Conservation (phyloP, 2,888 invertebrate species). For the Branchinecta sandiegonensis region DNA sequence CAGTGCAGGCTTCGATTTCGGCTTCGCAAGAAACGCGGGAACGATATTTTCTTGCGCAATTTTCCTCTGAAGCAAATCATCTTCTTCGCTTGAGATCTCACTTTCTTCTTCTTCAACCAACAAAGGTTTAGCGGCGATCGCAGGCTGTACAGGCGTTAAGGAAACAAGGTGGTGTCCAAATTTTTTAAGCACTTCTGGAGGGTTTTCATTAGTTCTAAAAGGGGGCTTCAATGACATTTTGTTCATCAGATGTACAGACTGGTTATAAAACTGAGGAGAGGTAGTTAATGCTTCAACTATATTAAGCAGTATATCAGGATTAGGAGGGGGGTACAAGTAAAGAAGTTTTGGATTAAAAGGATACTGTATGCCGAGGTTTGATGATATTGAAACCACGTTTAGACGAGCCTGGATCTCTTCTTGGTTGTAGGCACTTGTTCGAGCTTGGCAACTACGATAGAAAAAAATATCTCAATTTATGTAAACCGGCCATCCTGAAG, state of each 20-base stretch:
- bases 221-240: conserved; percentile 79
- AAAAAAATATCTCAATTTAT: too few relatives aligned
- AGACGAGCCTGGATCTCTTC: conserved; percentile 2
- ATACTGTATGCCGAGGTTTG: conserved; percentile 14
- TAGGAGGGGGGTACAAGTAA: conserved; percentile 67
- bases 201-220: conserved; percentile 40
- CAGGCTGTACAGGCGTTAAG: conserved; percentile 32
- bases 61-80: conserved; percentile 16
- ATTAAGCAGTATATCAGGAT: conserved; percentile 53
- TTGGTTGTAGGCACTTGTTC: not conserved
- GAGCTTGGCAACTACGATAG: too few relatives aligned
- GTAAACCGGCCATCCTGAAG: not conserved
- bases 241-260: conserved; percentile 79
- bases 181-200: conserved; percentile 29
- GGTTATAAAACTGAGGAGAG: conserved; percentile 65
- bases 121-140: not conserved
- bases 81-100: conserved; percentile 20
- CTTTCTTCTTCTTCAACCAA: conserved; percentile 21
- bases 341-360: conserved; percentile 27
- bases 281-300: conserved; percentile 58
- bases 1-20: not conserved
- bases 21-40: not conserved
- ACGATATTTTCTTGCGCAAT: not conserved
- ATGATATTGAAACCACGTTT: not conserved
- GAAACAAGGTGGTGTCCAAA: conserved; percentile 32